These are phyloP conservation scores for Beris morrisii DNA, from an alignment of 2,888 invertebrate genomes.

Conservation along the genomic window DNA sequence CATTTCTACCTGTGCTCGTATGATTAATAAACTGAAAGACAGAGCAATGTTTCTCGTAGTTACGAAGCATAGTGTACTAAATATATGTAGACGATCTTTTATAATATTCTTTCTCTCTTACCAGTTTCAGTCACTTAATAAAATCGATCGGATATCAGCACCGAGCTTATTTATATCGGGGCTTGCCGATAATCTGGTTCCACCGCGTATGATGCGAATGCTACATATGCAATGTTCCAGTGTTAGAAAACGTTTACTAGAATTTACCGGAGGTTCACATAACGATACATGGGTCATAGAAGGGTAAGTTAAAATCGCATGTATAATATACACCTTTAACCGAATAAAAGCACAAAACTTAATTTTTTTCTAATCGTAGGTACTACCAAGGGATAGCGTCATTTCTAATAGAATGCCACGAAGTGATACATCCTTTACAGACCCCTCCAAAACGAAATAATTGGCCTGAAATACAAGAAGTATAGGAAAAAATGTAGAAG, in stretches of 20 bases:
- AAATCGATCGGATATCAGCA: conserved; percentile 71
- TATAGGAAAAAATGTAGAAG: conserved; percentile 39
- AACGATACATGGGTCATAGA: conserved; percentile 93
- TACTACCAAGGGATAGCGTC: conserved; percentile 53
- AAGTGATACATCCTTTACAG: conserved; percentile 48
- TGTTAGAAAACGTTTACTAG: conserved; percentile 72
- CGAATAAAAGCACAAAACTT: no score
- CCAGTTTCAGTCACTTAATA: conserved; percentile 73
- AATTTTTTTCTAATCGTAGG: conserved; percentile 41
- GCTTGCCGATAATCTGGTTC: conserved; percentile 82
- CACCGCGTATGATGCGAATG: conserved; percentile 86
- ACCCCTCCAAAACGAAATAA: conserved; percentile 54
- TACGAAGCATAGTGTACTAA: no score
- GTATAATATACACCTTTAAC: no score
- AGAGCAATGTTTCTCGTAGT: no score
- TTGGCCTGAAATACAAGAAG: conserved; percentile 53
- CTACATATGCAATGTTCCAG: conserved; percentile 76
- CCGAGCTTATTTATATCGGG: conserved; percentile 90
- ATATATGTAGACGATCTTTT: no score
- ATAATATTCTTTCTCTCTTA: conserved; percentile 45
- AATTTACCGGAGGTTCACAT: conserved; percentile 83
- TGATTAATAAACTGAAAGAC: no score
- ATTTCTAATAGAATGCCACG: conserved; percentile 51
- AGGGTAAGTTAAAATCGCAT: conserved; percentile 61
- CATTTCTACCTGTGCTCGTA: no score